phyloP scores from a whole-genome alignment of 2,888 invertebrate genomes.

The Dynastes tityus region DNA sequence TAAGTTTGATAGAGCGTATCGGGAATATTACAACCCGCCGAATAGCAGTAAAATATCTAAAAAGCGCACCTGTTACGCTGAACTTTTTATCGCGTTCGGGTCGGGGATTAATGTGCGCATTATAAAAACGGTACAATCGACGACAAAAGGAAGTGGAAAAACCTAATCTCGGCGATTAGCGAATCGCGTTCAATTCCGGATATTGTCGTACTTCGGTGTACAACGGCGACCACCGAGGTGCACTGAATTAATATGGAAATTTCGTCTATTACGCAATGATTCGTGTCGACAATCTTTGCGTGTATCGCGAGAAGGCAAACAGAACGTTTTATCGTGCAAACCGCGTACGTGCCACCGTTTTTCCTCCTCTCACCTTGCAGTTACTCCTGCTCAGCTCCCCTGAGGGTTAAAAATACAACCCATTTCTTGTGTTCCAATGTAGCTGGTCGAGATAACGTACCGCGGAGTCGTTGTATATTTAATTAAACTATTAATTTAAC shows the following conservation, averaged over 20 bases:
- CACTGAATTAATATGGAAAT: conserved; percentile 33
- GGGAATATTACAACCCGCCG: no score
- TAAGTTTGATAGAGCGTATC: no score
- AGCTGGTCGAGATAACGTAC: neutral
- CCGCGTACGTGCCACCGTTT: neutral
- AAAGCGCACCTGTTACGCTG: no score
- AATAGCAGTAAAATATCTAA: no score
- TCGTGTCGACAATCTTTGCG: conserved; percentile 33
- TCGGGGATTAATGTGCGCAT: no score
- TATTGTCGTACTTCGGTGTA: neutral
- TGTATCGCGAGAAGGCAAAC: conserved; percentile 29
- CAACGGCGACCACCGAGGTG: neutral
- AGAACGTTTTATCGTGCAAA: conserved; percentile 28
- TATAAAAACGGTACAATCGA: no score
- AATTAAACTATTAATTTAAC: conserved; percentile 25
- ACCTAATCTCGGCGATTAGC: no score
- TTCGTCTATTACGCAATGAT: conserved; percentile 18
- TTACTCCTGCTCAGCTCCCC: neutral
- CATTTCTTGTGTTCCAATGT: neutral
- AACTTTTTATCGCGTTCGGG: no score
- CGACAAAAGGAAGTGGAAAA: no score
- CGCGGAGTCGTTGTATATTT: conserved; percentile 1
- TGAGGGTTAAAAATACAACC: conserved; percentile 16
- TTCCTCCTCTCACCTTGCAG: neutral
- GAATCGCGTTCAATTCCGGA: neutral